These are phyloP conservation scores for Beroe ovata DNA, from an alignment of 37 sponge, comb jelly and placozoan species.

Conservation along the genomic window DNA sequence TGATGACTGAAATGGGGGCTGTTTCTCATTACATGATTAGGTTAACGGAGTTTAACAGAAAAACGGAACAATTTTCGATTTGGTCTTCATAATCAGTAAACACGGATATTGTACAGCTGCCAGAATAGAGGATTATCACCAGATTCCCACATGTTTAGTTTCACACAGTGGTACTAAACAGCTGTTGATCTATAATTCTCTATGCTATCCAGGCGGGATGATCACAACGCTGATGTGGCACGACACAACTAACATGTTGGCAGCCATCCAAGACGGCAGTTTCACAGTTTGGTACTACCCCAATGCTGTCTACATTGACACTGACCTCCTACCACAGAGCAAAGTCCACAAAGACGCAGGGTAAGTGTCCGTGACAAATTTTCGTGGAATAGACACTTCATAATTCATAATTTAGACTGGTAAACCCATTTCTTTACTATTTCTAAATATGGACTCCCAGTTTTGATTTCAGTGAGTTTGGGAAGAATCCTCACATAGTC, in stretches of 20 bases:
- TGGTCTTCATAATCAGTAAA: too few species aligned
- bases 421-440: too few species aligned
- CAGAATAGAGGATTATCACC: background rate
- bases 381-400: too few species aligned
- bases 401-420: too few species aligned
- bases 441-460: too few species aligned
- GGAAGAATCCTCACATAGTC: slow-evolving; percentile 81
- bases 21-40: too few species aligned
- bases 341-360: slow-evolving; percentile 72
- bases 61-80: too few species aligned
- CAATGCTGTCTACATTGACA: slow-evolving; percentile 80
- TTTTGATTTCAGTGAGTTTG: slow-evolving; percentile 76
- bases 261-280: slow-evolving; percentile 79
- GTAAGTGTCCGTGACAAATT: slow-evolving; percentile 70
- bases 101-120: too few species aligned
- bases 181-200: too few species aligned
- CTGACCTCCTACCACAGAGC: slow-evolving; percentile 80
- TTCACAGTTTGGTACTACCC: slow-evolving; percentile 92
- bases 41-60: too few species aligned
- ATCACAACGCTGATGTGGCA: slow-evolving; percentile 86
- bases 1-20: too few species aligned
- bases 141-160: background rate
- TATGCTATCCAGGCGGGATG: slow-evolving; percentile 97
- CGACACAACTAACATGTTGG: slow-evolving; percentile 83
- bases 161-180: background rate